phyloP scores from a whole-genome alignment of 2,113 vertebrate genomes.

The Trichomycterus rosablanca region DNA sequence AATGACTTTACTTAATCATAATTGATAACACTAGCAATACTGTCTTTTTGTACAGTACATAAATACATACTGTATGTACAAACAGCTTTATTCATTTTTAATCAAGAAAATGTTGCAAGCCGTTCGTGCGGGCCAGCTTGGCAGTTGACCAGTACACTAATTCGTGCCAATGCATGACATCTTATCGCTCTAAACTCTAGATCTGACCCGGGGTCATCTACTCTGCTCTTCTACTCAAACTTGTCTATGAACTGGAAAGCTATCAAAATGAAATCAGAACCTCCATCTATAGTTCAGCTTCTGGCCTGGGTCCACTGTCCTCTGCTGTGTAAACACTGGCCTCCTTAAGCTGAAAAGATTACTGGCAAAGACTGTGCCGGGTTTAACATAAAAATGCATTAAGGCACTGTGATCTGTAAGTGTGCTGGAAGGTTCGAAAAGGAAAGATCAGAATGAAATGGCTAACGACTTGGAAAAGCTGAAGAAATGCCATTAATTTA shows the following conservation, averaged over 20 bases:
- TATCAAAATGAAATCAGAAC: slow-evolving; percentile 16
- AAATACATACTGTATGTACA: no score
- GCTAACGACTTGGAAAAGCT: slow-evolving; percentile 59
- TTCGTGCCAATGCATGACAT: not conserved
- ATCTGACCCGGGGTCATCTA: slow-evolving; percentile 4
- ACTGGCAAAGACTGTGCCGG: no score
- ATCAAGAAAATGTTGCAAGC: slow-evolving; percentile 20
- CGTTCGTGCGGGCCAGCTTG: not conserved
- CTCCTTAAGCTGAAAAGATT: no score
- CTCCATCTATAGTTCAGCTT: slow-evolving; percentile 1
- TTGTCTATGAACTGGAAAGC: slow-evolving; percentile 7
- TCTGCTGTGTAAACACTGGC: not conserved
- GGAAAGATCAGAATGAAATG: slow-evolving; percentile 50
- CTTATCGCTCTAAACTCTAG: slow-evolving; percentile 6
- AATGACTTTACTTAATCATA: slow-evolving; percentile 8
- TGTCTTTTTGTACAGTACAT: slow-evolving; percentile 5
- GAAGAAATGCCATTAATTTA: slow-evolving; percentile 59
- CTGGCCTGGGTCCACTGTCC: not conserved
- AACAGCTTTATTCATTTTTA: slow-evolving; percentile 12
- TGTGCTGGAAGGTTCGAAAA: not conserved
- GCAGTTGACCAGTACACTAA: not conserved
- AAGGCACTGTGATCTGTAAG: slow-evolving; percentile 7
- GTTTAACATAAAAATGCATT: no score
- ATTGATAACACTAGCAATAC: slow-evolving; percentile 22
- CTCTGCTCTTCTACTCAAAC: slow-evolving; percentile 12